Evolutionary conservation across 2,797 vertebrate species (phyloP).

Genomic region (Sebastolobus alascanus): DNA sequence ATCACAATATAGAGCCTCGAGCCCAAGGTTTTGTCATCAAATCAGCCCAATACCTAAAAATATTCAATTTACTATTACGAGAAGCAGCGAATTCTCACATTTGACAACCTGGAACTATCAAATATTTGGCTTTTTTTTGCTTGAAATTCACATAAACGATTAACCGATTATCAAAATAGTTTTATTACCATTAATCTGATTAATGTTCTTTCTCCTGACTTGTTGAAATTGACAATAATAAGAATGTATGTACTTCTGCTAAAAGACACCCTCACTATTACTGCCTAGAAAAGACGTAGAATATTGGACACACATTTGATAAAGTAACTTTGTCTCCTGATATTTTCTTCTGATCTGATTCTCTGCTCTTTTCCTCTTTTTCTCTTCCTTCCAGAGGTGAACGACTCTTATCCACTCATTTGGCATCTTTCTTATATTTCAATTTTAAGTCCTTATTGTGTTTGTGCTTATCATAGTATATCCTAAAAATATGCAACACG

Average conservation of each 20-base stretch:
- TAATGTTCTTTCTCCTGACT: neutral
- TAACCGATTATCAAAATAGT: neutral
- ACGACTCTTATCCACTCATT: neutral
- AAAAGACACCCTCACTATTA: too few species aligned
- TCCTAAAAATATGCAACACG: neutral
- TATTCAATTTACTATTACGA: neutral
- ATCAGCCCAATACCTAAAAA: neutral
- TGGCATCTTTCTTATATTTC: neutral
- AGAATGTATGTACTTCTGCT: neutral
- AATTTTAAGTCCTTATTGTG: neutral
- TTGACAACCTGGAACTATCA: neutral
- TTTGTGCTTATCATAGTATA: neutral
- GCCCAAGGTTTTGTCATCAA: neutral
- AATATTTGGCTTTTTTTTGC: neutral
- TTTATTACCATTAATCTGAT: neutral
- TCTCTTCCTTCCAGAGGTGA: neutral
- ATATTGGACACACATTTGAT: neutral
- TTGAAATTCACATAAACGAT: neutral
- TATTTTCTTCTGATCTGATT: neutral
- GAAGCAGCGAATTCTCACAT: neutral
- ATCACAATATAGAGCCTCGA: neutral
- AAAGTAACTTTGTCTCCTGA: neutral
- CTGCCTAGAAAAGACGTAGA: too few species aligned
- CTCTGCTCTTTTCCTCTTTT: neutral
- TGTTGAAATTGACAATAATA: neutral